These are phyloP conservation scores for Aelia acuminata DNA, from an alignment of 2,888 invertebrate species.

Conservation along the genomic window DNA sequence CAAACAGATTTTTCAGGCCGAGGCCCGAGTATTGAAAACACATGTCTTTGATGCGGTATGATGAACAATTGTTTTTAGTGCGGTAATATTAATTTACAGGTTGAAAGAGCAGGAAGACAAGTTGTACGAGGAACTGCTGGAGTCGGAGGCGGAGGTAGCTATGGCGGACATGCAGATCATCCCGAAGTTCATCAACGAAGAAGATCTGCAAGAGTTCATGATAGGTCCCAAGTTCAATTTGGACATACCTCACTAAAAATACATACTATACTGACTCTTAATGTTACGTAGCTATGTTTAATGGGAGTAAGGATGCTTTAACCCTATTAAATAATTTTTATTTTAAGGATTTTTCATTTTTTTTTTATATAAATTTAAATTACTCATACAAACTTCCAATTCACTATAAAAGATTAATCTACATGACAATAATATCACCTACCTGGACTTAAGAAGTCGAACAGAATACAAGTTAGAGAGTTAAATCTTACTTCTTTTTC, in stretches of 20 bases:
- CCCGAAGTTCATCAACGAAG: conserved; percentile 43
- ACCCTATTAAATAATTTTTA: not conserved
- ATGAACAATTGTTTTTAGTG: no score
- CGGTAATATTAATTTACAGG: no score
- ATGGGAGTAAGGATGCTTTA: not conserved
- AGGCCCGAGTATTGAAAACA: no score
- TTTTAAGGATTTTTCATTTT: not conserved
- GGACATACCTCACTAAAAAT: not conserved
- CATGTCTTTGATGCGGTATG: no score
- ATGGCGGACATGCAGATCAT: conserved; percentile 53
- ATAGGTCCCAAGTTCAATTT: not conserved
- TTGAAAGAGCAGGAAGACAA: conserved; percentile 53
- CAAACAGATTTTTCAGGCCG: no score
- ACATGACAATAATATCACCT: no score
- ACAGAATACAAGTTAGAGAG: no score
- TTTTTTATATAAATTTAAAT: not conserved
- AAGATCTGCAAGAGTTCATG: conserved; percentile 47
- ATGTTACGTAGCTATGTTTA: not conserved
- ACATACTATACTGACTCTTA: not conserved
- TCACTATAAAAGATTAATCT: no score
- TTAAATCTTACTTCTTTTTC: no score
- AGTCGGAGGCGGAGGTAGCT: conserved; percentile 52
- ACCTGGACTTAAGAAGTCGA: no score
- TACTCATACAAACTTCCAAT: no score
- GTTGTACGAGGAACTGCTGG: conserved; percentile 53